phyloP scores from a whole-genome alignment of 2,797 vertebrate species.

The Scyliorhinus canicula region DNA sequence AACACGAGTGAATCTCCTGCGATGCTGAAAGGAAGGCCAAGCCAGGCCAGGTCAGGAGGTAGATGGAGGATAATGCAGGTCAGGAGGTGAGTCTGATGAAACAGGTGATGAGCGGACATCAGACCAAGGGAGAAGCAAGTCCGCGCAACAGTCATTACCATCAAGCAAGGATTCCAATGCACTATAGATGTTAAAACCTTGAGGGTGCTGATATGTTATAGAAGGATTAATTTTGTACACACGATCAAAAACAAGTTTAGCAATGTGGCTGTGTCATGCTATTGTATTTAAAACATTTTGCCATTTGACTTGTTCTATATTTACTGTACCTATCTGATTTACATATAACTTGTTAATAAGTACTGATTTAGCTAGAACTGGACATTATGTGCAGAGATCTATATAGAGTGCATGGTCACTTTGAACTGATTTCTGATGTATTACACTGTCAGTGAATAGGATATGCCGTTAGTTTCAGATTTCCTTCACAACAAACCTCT shows the following conservation, averaged over 20 bases:
- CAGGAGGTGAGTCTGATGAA: neutral
- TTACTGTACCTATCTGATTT: conserved; percentile 13
- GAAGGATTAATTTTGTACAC: neutral
- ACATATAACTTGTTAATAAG: neutral
- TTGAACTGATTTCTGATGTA: neutral
- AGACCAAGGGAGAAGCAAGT: neutral
- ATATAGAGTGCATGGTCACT: neutral
- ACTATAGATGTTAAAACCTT: neutral
- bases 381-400: neutral
- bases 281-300: neutral
- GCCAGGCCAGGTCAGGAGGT: neutral
- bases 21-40: neutral
- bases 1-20: neutral
- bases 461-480: neutral
- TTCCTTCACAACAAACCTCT: neutral
- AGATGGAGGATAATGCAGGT: neutral
- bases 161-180: neutral
- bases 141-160: neutral
- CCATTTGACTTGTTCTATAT: neutral
- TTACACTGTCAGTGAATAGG: neutral
- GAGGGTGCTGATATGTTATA: neutral
- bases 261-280: neutral
- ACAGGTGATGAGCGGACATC: neutral
- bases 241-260: neutral
- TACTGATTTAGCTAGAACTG: neutral